Conservation (phyloP, 2,113 vertebrate genomes). For the Stegostoma tigrinum region DNA sequence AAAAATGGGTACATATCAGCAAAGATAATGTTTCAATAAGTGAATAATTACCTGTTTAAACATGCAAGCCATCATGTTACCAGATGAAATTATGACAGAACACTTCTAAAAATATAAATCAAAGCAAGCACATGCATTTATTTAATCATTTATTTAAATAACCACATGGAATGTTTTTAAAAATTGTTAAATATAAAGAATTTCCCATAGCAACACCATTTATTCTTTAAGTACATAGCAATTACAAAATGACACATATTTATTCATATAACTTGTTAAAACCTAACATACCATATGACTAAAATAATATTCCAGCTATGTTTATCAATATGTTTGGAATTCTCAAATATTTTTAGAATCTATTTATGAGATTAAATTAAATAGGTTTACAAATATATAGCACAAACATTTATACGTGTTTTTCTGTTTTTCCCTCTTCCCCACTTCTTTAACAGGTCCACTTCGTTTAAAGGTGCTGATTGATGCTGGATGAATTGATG, state of each 20-base stretch:
- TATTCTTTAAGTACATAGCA: not conserved
- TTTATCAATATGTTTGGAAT: not conserved
- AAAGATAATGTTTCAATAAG: not conserved
- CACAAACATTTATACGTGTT: not conserved
- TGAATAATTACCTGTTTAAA: not conserved
- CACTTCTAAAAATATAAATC: not conserved
- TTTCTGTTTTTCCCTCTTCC: not conserved
- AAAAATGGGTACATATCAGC: not conserved
- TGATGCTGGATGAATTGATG: not conserved
- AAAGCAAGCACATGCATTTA: not conserved
- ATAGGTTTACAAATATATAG: not conserved
- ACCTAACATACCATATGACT: not conserved
- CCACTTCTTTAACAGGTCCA: not conserved
- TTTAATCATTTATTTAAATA: conserved; percentile 1
- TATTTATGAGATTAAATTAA: conserved; percentile 9
- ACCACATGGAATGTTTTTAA: not conserved
- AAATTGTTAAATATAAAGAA: conserved; percentile 26
- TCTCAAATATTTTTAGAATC: conserved; percentile 17
- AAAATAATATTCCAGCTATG: conserved; percentile 3
- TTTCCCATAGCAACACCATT: conserved; percentile 1
- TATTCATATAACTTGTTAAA: not conserved
- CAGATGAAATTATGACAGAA: not conserved
- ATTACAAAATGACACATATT: not conserved
- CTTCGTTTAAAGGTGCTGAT: not conserved
- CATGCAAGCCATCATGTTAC: not conserved